A percentile compares a stretch with the other conserved stretches of the same genome.
These are phyloP conservation scores for Egretta garzetta DNA, from an alignment of 2,113 vertebrate genomes.

Conservation along the genomic window DNA sequence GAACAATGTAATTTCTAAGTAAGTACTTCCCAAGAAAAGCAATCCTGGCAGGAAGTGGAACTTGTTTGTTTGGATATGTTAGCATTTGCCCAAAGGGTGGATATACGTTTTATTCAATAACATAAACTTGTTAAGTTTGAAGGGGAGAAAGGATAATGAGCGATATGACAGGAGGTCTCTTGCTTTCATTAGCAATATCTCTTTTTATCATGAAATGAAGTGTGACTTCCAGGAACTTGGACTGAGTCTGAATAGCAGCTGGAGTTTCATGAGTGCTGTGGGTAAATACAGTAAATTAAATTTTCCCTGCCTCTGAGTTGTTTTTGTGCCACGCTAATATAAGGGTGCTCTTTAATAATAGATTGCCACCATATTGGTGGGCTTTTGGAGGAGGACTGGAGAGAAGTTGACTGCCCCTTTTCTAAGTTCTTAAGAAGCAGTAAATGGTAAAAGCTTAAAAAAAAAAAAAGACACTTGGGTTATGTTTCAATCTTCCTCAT, in stretches of 20 bases:
- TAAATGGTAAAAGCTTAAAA: background rate
- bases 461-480: background rate
- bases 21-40: conserved; percentile 66
- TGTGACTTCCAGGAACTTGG: background rate
- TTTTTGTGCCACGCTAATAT: background rate
- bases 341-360: background rate
- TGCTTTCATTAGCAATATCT: background rate
- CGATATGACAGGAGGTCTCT: background rate
- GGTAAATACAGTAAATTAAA: background rate
- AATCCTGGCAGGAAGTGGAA: background rate
- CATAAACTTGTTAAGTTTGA: background rate
- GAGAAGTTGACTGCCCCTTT: background rate
- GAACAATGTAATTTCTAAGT: conserved; percentile 96
- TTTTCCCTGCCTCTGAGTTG: background rate
- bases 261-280: background rate
- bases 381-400: background rate
- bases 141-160: background rate
- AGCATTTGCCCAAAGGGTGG: background rate
- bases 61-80: background rate
- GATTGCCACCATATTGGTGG: background rate
- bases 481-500: background rate
- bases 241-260: background rate
- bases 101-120: background rate
- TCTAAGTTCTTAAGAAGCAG: background rate
- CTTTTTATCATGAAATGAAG: background rate